Conservation (phyloP, 2,113 vertebrate genomes). For the Microcebus griseorufus region DNA sequence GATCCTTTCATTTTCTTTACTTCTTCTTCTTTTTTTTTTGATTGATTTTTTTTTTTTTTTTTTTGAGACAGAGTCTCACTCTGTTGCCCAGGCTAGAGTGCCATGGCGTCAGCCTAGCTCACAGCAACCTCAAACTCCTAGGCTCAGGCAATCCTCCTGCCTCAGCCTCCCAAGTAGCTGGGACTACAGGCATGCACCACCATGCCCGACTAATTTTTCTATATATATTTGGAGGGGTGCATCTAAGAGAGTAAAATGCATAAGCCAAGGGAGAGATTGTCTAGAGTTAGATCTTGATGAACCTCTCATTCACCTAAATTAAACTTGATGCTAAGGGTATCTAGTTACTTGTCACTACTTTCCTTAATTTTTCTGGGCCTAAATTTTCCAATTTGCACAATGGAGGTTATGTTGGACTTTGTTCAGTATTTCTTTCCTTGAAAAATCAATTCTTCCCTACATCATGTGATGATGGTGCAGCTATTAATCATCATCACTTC, state of each 20-base stretch:
- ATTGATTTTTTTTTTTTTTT: too few species aligned
- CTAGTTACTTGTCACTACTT: not conserved
- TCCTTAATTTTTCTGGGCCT: not conserved
- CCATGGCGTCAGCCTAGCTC: too few species aligned
- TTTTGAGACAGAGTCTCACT: too few species aligned
- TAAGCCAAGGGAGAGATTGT: not conserved
- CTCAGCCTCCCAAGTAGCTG: too few species aligned
- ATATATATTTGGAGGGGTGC: not conserved
- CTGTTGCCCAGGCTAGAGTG: too few species aligned
- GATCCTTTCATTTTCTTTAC: not conserved
- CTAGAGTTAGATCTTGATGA: not conserved
- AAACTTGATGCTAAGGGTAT: not conserved
- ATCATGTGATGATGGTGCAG: not conserved
- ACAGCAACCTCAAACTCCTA: too few species aligned
- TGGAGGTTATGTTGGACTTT: not conserved
- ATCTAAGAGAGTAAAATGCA: not conserved
- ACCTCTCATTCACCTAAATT: not conserved
- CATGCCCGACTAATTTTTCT: too few species aligned
- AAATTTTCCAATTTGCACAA: not conserved
- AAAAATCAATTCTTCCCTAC: not conserved
- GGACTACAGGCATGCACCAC: too few species aligned
- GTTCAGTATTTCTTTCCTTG: not conserved
- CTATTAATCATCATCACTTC: not conserved
- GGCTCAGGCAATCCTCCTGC: too few species aligned
- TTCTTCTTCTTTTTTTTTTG: too few species aligned